Percentiles rank a stretch among this genome's conserved stretches.
Evolutionary conservation across 2,113 vertebrate genomes (phyloP).

Genomic region (Neolamprologus variostigma): DNA sequence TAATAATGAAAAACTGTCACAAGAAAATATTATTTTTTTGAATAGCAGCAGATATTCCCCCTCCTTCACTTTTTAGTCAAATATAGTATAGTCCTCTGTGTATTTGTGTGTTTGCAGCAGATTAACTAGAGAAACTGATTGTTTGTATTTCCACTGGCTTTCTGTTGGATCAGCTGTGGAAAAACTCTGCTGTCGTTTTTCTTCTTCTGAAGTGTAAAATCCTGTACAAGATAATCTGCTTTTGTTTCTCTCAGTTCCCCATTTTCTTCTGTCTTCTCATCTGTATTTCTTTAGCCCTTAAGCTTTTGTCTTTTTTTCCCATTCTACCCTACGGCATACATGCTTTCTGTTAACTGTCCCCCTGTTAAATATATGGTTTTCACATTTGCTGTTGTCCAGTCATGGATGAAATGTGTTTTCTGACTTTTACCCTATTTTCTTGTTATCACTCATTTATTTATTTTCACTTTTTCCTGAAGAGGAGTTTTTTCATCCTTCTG

Average conservation of each 20-base stretch:
- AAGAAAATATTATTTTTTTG: not conserved
- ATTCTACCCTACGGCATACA: not conserved
- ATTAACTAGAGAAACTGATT: slow-evolving; percentile 1
- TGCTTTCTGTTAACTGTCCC: not conserved
- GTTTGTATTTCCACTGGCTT: slow-evolving; percentile 4
- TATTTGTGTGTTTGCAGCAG: not conserved
- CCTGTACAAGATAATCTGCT: slow-evolving; percentile 41
- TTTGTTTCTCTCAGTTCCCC: slow-evolving; percentile 1
- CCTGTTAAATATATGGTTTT: not conserved
- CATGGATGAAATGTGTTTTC: not conserved
- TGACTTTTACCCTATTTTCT: not conserved
- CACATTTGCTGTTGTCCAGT: not conserved
- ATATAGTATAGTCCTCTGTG: not conserved
- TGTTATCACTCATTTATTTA: not conserved
- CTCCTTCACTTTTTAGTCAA: not conserved
- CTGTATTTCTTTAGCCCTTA: not conserved
- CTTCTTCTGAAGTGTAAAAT: slow-evolving; percentile 15
- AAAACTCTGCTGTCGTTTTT: not conserved
- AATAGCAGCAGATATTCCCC: not conserved
- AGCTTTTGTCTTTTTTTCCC: not conserved
- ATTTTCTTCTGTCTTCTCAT: not conserved
- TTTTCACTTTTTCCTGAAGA: not conserved
- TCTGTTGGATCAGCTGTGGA: not conserved
- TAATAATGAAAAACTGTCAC: not conserved
- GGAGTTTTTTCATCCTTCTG: not conserved